Percentiles rank a stretch among this genome's conserved stretches.
phyloP scores from a whole-genome alignment of 2,113 vertebrate genomes.

The Rissa tridactyla region DNA sequence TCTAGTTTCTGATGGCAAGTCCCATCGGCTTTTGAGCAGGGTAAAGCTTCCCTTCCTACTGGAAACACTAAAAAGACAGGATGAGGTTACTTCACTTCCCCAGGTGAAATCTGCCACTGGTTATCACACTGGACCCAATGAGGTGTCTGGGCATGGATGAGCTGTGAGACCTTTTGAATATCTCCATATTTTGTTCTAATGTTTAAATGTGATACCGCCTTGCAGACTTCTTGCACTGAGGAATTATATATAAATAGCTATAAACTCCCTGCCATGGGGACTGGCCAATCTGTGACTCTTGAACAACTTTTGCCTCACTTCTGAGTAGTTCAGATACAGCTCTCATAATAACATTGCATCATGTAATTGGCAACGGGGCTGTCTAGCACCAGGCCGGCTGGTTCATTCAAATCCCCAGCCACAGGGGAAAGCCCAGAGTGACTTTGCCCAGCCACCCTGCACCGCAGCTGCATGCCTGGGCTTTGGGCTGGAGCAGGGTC shows the following conservation, averaged over 20 bases:
- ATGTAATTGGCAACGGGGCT: neutral
- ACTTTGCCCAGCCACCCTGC: neutral
- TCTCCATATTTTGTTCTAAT: neutral
- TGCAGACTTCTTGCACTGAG: neutral
- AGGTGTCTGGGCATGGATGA: neutral
- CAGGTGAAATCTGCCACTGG: neutral
- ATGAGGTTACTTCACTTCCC: neutral
- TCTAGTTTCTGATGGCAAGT: neutral
- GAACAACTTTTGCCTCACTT: neutral
- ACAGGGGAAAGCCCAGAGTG: neutral
- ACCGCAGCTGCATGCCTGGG: rapidly evolving
- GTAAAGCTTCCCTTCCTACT: neutral
- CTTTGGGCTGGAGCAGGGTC: neutral
- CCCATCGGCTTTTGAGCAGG: neutral
- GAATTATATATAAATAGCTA: neutral
- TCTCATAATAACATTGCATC: neutral
- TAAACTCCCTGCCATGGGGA: neutral
- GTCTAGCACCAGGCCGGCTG: neutral
- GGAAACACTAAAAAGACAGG: neutral
- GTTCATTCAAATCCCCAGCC: neutral
- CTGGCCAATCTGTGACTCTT: neutral
- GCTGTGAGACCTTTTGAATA: neutral
- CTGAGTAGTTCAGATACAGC: neutral
- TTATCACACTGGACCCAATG: neutral
- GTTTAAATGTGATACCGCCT: neutral